Percentiles rank a stretch among this genome's conserved stretches.
These are phyloP conservation scores for Thereva nobilitata DNA, from an alignment of 2,888 invertebrate species.

Conservation along the genomic window DNA sequence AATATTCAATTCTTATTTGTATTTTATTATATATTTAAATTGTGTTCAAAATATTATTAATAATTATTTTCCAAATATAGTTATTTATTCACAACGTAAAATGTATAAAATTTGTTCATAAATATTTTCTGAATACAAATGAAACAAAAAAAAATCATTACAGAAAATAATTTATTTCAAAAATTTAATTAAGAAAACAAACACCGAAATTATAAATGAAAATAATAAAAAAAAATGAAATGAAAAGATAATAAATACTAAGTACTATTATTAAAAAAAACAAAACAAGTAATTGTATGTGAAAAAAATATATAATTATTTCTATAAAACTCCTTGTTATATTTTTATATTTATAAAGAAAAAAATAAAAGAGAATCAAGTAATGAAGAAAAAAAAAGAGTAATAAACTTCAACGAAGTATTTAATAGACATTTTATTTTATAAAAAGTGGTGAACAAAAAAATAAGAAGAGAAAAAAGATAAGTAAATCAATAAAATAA, in stretches of 20 bases:
- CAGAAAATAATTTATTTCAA: slow-evolving; percentile 16
- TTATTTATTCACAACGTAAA: no score
- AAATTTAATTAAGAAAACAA: slow-evolving; percentile 27
- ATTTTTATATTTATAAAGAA: slow-evolving; percentile 32
- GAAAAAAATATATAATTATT: slow-evolving; percentile 12
- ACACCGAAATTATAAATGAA: slow-evolving; percentile 10
- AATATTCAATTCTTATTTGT: no score
- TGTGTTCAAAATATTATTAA: no score
- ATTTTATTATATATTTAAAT: no score
- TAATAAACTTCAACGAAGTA: slow-evolving; percentile 34
- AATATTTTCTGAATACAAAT: no score
- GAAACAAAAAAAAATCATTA: no score
- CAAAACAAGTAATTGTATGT: slow-evolving; percentile 24
- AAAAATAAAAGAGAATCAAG: slow-evolving; percentile 11
- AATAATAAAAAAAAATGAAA: slow-evolving; percentile 14
- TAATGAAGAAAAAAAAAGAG: background rate
- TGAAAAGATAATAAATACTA: slow-evolving; percentile 30
- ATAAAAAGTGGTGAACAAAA: slow-evolving; percentile 12
- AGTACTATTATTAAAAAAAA: no score
- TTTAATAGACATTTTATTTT: slow-evolving; percentile 28
- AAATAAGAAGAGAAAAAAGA: background rate
- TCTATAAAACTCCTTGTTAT: slow-evolving; percentile 34
- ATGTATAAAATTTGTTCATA: no score
- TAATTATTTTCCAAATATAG: no score
- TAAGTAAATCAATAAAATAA: no score